Evolutionary conservation across 1,140 invertebrate genomes (phyloP).

Genomic region (Nylanderia fulva): DNA sequence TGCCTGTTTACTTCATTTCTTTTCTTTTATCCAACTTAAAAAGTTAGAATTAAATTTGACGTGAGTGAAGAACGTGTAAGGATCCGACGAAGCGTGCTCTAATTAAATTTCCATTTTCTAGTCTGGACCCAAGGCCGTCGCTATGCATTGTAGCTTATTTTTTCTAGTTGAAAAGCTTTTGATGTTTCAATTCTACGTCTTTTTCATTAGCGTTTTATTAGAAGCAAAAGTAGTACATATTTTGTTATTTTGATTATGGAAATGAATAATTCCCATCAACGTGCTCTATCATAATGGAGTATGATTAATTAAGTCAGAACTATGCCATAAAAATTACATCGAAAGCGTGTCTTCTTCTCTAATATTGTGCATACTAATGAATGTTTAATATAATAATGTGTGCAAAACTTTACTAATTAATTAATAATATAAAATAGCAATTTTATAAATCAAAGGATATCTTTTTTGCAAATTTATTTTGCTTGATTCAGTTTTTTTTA

Average conservation of each 20-base stretch:
- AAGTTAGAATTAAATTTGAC: slow-evolving; percentile 45
- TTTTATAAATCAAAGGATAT: neutral
- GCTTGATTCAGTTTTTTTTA: neutral
- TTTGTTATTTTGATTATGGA: slow-evolving; percentile 33
- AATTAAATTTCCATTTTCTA: slow-evolving; percentile 46
- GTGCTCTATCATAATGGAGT: slow-evolving; percentile 8
- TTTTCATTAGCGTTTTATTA: neutral
- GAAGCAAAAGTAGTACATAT: no score
- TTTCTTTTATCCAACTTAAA: slow-evolving; percentile 33
- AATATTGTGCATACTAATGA: neutral
- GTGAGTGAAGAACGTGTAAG: neutral
- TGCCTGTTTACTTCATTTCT: slow-evolving; percentile 7
- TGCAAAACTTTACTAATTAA: neutral
- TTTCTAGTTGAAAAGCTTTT: slow-evolving; percentile 22
- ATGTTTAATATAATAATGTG: neutral
- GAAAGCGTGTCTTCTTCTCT: neutral
- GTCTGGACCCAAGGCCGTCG: neutral
- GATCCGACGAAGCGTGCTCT: slow-evolving; percentile 4
- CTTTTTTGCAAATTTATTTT: neutral
- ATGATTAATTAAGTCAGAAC: slow-evolving; percentile 34
- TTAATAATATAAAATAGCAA: neutral
- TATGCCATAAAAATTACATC: neutral
- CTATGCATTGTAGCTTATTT: neutral
- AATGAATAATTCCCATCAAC: slow-evolving; percentile 14
- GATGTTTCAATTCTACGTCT: neutral